phyloP scores from a whole-genome alignment of 2,797 vertebrate genomes.

The Gymnocypris eckloni region DNA sequence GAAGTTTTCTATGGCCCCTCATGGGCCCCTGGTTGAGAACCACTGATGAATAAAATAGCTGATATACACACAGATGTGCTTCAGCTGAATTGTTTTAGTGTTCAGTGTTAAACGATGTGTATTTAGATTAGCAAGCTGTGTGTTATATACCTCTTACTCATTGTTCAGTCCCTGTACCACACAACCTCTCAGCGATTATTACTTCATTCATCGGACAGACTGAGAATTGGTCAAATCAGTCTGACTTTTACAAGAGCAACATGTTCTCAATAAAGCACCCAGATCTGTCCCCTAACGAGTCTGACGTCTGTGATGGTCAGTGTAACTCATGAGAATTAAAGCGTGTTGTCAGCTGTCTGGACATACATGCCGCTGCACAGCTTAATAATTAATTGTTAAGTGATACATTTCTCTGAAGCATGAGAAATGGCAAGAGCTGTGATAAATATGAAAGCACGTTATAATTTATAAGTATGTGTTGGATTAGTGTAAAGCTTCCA shows the following conservation, averaged over 20 bases:
- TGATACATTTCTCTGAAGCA: constrained; percentile 80
- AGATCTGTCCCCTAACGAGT: background rate
- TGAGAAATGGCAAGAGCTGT: constrained; percentile 75
- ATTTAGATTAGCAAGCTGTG: background rate
- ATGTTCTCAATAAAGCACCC: background rate
- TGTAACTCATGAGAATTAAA: constrained; percentile 1
- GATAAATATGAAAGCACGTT: constrained; percentile 80
- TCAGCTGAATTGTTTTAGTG: background rate
- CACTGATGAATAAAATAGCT: background rate
- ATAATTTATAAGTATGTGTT: constrained; percentile 83
- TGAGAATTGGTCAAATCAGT: background rate
- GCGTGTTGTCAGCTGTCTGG: constrained; percentile 68
- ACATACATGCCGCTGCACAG: constrained; percentile 77
- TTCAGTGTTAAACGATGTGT: background rate
- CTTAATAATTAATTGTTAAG: constrained; percentile 86
- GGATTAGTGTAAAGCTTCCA: constrained; percentile 78
- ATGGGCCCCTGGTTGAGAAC: background rate
- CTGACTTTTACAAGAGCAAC: background rate
- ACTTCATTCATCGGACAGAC: background rate
- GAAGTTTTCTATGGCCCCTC: background rate
- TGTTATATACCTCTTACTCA: too few species aligned
- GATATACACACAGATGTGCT: background rate
- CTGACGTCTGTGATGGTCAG: background rate
- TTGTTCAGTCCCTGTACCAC: background rate
- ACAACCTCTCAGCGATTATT: background rate